Percentiles rank a stretch among this genome's conserved stretches.
phyloP scores from a whole-genome alignment of 2,888 invertebrate genomes.

The Mylabris sibirica region DNA sequence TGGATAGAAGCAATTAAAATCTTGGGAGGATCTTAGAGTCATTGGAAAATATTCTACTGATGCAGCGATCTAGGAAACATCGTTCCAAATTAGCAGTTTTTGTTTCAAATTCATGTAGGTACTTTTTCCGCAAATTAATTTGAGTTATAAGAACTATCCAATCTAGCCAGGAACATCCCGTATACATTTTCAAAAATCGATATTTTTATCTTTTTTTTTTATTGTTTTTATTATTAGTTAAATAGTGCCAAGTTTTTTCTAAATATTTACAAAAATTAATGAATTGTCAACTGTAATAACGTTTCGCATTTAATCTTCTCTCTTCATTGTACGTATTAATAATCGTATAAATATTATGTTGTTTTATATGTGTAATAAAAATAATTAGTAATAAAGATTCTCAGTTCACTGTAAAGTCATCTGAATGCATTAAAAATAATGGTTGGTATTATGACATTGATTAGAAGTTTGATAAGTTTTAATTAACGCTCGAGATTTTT shows the following conservation, averaged over 20 bases:
- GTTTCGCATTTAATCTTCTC: slow-evolving; percentile 9
- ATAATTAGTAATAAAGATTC: slow-evolving; percentile 47
- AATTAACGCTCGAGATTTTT: slow-evolving; percentile 53
- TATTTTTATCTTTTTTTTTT: background rate
- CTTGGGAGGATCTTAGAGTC: no score
- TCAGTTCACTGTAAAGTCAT: slow-evolving; percentile 31
- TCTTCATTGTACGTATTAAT: slow-evolving; percentile 20
- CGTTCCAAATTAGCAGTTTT: no score
- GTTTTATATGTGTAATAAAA: slow-evolving; percentile 40
- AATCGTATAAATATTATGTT: slow-evolving; percentile 36
- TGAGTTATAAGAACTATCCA: no score
- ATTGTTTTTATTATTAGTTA: background rate
- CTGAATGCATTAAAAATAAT: slow-evolving; percentile 50
- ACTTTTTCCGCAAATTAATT: no score
- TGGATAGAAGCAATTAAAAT: no score
- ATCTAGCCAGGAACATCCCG: background rate
- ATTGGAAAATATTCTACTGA: no score
- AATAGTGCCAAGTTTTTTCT: background rate
- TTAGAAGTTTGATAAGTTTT: slow-evolving; percentile 50
- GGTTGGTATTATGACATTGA: slow-evolving; percentile 48
- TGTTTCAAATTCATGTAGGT: no score
- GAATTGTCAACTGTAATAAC: background rate
- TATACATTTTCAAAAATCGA: background rate
- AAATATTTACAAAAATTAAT: background rate
- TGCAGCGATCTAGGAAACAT: no score